A percentile compares a stretch with the other conserved stretches of the same genome.
These are phyloP conservation scores for Gonocerus acuteangulatus DNA, from an alignment of 2,888 invertebrate species.

Conservation along the genomic window DNA sequence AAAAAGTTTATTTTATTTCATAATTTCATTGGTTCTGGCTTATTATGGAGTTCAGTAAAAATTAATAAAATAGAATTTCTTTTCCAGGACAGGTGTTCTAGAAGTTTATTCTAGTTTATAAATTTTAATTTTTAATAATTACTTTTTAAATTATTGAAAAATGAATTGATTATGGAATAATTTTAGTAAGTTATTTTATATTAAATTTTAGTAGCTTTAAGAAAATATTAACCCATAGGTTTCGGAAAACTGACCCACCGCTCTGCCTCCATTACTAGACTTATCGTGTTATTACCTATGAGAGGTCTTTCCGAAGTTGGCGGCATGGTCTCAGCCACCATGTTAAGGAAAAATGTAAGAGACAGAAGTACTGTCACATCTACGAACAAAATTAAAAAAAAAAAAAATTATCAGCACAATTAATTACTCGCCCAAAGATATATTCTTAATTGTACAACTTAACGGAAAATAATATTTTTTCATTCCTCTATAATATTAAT, in stretches of 20 bases:
- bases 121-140: too few relatives aligned
- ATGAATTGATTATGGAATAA: too few relatives aligned
- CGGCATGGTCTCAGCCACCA: constrained; percentile 56
- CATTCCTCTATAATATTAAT: neutral
- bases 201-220: too few relatives aligned
- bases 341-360: constrained; percentile 54
- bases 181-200: too few relatives aligned
- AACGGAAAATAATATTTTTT: neutral
- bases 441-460: neutral
- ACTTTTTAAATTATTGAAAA: too few relatives aligned
- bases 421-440: constrained; percentile 10
- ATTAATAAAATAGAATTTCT: too few relatives aligned
- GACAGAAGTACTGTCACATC: constrained; percentile 54
- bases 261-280: constrained; percentile 35
- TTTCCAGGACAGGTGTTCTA: too few relatives aligned
- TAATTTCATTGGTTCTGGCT: too few relatives aligned
- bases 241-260: constrained; percentile 26
- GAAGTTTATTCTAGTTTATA: too few relatives aligned
- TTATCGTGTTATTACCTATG: constrained; percentile 46
- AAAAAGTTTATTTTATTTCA: too few relatives aligned
- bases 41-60: too few relatives aligned
- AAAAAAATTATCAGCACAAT: constrained; percentile 7
- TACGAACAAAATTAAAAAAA: constrained; percentile 40
- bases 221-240: too few relatives aligned
- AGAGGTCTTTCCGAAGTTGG: constrained; percentile 57